Evolutionary conservation across 2,888 invertebrate genomes (phyloP), one percentile per base, ranked within the genome.

Genomic region (Ophion ventricosus): DNA sequence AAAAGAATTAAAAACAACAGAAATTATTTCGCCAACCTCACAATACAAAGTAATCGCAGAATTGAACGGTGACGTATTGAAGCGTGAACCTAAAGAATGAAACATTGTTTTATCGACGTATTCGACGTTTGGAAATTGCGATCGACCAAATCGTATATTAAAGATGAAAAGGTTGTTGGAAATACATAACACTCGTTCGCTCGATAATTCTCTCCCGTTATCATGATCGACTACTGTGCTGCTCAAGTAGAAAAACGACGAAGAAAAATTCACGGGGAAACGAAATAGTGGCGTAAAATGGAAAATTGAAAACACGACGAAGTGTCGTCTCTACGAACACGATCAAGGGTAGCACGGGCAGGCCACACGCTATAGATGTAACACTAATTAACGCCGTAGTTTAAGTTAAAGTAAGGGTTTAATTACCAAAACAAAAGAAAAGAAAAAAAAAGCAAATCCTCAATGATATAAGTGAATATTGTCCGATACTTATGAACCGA

Each of bases 291-390:
- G 26, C 29, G 25, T 56, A 43, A 40, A n/a, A 40, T 29, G 49
- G 66, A 40, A 57, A 72, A 59, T 23, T 56, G 56, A 59, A 75
- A 59, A 79, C 43, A 49, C 70, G 70, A 64, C 49, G 64, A 56
- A 61, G 76, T 26, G 61, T 61, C 78, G 70, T 81, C 79, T n/a
- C n/a, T n/a, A n/a, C n/a, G n/a, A 79, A 86, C 85, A 80, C 85
- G 90, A 87, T 86, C 87, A 88, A 90, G 91, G 92, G 89, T 92
- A 93, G 93, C 93, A 93, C 91, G 90, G 92, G 93, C 92, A 89
- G 93, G 93, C 92, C 92, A 93, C 92, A 92, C 93, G 90, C 89
- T 89, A 91, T 91, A 92, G 90, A 90, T 90, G 91, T 92, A 92
- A 91, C 90, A 91, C 89, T 84, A 90, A 91, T 91, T 92, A 92